Base-by-base conservation (phyloP, 2,888 invertebrate genomes). In the Masnerella sp. region DNA sequence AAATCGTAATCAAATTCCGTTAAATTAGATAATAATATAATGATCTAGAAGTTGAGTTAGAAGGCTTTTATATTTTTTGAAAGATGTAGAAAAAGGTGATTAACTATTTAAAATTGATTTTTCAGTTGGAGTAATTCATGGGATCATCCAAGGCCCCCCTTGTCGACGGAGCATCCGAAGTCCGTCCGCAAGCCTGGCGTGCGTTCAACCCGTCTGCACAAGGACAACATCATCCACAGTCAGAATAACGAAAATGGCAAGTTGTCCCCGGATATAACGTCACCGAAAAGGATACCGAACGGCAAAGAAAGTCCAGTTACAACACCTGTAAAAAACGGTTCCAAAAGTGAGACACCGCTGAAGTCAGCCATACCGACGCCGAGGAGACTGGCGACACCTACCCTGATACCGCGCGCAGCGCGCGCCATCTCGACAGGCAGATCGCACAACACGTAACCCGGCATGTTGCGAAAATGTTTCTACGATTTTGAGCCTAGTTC, bases 111-210 rank as follows among this genome's bases (percentile, higher is more conserved):
- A 62, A 45, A 32, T 61, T 3, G 12, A 45, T 58, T 65, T 65
- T 72, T 32, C 59, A 86, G 87, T 82, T 86, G 86, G 87, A 87
- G 80, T 86, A 86, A 86, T 78, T 80, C 83, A 61, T 83, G 84
- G 84, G 77, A 82, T 72, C 82, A 78, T 61, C 82, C 80, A 67
- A 81, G 80, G 70, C 79, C 81, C 64, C 78, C 80, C 61, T 76
- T 81, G 75, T 78, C 77, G 58, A 84, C 83, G 58, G 61, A 73
- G 56, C 81, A 78, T 17, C 61, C 74, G 59, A 76, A 80, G 68
- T 69, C 64, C 74, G 68, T 62, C 80, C 71, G 61, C 25, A 75
- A 72, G 11, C 25, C 61, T 0, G 25, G 30, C 17, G 30, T 18
- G n/a, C 43, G 52, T 7, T 1, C 36, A 12, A 42, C 38, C 11